phyloP scores from a whole-genome alignment of 2,888 invertebrate species.

The Allophyes oxyacanthae region DNA sequence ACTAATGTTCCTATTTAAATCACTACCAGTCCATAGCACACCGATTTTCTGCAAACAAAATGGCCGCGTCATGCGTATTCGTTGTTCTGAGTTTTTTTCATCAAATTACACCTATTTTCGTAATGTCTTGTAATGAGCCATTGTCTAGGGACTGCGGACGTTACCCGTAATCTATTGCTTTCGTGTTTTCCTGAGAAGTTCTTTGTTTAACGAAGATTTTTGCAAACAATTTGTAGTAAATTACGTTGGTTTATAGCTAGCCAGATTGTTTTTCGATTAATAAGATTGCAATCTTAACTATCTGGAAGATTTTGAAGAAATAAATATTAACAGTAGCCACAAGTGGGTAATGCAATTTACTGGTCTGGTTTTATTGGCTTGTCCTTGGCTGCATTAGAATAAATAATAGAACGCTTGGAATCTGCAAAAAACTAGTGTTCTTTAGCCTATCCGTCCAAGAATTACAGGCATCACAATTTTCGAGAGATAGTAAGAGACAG shows the following conservation, averaged over 20 bases:
- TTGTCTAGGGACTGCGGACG: slow-evolving; percentile 52
- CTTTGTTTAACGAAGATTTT: slow-evolving; percentile 43
- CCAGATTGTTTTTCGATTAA: slow-evolving; percentile 7
- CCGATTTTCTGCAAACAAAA: slow-evolving; percentile 47
- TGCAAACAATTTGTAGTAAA: slow-evolving; percentile 34
- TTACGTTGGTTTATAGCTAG: slow-evolving; percentile 17
- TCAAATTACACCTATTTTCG: slow-evolving; percentile 64
- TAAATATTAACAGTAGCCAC: no score
- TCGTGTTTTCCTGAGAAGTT: slow-evolving; percentile 37
- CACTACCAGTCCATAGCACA: slow-evolving; percentile 16
- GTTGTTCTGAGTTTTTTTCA: slow-evolving; percentile 22
- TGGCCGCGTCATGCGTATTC: slow-evolving; percentile 46
- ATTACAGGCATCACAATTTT: no score
- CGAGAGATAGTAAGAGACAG: no score
- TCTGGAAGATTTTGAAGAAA: no score
- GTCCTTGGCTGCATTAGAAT: no score
- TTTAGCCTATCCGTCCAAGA: no score
- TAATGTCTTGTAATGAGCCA: slow-evolving; percentile 56
- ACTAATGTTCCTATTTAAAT: slow-evolving; percentile 32
- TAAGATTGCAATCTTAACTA: slow-evolving; percentile 28
- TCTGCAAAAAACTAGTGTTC: no score
- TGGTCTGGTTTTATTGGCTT: no score
- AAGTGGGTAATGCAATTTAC: no score
- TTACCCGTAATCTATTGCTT: slow-evolving; percentile 40
- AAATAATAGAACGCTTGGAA: no score